Evolutionary conservation across 2,797 vertebrate genomes (phyloP).

Genomic region (Peromyscus melanophrys): DNA sequence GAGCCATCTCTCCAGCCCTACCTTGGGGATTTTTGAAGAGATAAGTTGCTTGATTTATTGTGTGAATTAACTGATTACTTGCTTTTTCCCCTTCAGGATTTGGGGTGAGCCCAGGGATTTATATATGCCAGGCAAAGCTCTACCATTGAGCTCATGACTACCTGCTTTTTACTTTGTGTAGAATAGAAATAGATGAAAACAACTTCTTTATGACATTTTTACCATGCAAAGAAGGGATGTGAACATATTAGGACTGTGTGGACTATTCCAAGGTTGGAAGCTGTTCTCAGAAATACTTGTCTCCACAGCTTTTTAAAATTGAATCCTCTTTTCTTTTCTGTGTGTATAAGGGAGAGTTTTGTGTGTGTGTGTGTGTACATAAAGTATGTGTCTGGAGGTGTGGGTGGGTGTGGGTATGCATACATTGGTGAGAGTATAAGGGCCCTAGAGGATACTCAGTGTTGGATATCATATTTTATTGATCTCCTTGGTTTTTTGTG

Average conservation of each 20-base stretch:
- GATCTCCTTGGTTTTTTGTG: not conserved
- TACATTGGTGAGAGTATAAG: too few species aligned
- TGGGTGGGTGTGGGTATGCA: not conserved
- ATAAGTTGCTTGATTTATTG: not conserved
- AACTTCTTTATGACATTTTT: not conserved
- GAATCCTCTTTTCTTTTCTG: not conserved
- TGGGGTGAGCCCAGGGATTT: not conserved
- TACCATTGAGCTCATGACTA: not conserved
- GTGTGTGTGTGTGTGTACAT: not conserved
- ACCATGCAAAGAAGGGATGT: not conserved
- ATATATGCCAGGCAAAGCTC: not conserved
- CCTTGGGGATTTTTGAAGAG: not conserved
- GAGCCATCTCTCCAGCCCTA: not conserved
- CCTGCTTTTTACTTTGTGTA: not conserved
- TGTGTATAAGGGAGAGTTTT: not conserved
- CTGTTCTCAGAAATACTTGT: not conserved
- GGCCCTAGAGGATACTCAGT: too few species aligned
- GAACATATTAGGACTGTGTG: not conserved
- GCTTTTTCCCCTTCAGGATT: not conserved
- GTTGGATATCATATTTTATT: not conserved
- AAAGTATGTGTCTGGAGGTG: not conserved
- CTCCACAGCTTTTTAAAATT: not conserved
- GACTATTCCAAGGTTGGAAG: not conserved
- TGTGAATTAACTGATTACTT: not conserved
- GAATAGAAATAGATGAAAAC: not conserved